A percentile compares a stretch with the other conserved stretches of the same genome.
Conservation (phyloP, 2,113 vertebrate species). For the Nyctibius bracteatus region DNA sequence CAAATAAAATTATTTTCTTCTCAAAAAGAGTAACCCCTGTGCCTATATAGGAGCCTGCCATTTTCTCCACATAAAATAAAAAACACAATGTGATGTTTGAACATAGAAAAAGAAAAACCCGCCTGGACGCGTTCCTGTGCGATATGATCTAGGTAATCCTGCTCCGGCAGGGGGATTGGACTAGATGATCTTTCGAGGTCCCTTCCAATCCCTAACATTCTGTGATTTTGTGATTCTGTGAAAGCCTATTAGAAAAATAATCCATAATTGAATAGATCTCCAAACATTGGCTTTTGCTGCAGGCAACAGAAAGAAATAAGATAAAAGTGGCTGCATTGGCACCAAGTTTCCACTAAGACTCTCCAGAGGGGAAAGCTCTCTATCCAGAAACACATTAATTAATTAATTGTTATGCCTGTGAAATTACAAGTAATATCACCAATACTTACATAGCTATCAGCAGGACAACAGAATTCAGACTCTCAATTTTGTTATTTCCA, state of each 20-base stretch:
- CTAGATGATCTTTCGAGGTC: no score
- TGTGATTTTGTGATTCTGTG: no score
- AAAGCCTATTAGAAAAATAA: neutral
- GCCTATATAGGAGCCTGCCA: rapidly evolving
- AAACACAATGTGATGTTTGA: neutral
- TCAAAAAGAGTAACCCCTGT: neutral
- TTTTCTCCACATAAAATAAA: neutral
- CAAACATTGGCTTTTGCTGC: neutral
- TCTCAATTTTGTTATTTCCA: neutral
- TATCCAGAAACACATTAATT: neutral
- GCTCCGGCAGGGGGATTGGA: no score
- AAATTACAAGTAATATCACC: neutral
- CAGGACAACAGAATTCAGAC: neutral
- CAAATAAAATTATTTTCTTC: neutral
- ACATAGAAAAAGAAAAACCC: neutral
- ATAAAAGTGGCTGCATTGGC: neutral
- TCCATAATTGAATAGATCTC: neutral
- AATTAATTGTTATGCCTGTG: neutral
- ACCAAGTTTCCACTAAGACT: neutral
- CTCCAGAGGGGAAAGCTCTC: neutral
- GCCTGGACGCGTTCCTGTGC: no score
- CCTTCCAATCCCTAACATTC: no score
- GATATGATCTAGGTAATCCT: no score
- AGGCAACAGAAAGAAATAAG: neutral
- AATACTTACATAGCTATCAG: neutral